Evolutionary conservation across 2,888 invertebrate genomes (phyloP).

Genomic region (Nomada ferruginata): DNA sequence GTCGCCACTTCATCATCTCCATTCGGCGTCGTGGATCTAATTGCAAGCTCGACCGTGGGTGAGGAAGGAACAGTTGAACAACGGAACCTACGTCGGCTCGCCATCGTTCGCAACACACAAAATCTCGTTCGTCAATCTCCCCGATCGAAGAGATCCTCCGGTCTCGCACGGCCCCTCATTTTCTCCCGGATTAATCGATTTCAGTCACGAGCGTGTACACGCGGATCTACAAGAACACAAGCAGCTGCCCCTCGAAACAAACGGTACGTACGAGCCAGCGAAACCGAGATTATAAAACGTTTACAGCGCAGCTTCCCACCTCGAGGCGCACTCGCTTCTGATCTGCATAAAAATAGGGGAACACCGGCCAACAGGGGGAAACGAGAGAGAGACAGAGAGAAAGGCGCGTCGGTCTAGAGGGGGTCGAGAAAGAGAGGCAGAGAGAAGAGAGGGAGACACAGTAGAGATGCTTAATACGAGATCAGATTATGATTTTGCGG

Average conservation of each 20-base stretch:
- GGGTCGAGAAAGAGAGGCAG: slow-evolving; percentile 56
- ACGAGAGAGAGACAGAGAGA: slow-evolving; percentile 40
- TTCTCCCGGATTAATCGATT: slow-evolving; percentile 69
- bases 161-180: slow-evolving; percentile 60
- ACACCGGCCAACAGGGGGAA: slow-evolving; percentile 43
- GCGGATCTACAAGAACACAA: slow-evolving; percentile 54
- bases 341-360: slow-evolving; percentile 83
- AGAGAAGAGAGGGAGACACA: slow-evolving; percentile 26
- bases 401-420: slow-evolving; percentile 54
- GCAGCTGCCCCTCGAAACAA: slow-evolving; percentile 79
- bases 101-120: slow-evolving; percentile 18
- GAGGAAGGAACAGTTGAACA: too few relatives aligned
- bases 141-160: slow-evolving; percentile 57
- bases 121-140: slow-evolving; percentile 65
- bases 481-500: slow-evolving; percentile 83
- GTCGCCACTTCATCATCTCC: neutral
- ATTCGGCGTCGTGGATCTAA: neutral
- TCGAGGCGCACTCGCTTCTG: slow-evolving; percentile 80
- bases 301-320: slow-evolving; percentile 81
- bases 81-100: slow-evolving; percentile 16
- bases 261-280: slow-evolving; percentile 72
- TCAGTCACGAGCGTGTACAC: slow-evolving; percentile 66
- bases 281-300: slow-evolving; percentile 82
- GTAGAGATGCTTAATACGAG: slow-evolving; percentile 81
- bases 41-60: too few relatives aligned